Base-by-base conservation (phyloP, 2,797 vertebrate species). In the Ispidina picta region DNA sequence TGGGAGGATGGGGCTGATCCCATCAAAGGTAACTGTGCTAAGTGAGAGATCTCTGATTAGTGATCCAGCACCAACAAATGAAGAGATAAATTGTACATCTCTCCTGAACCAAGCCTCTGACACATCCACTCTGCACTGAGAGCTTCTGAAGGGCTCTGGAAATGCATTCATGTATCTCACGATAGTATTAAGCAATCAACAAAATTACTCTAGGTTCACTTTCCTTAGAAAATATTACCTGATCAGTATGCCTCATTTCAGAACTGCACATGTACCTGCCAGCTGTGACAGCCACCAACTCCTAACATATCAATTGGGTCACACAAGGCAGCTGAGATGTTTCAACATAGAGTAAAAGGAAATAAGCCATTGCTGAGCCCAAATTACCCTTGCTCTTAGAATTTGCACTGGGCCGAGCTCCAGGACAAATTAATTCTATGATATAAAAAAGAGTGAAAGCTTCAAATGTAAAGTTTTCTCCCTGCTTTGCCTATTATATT, bases 401-500 rank as follows among this genome's bases (percentile, higher is more conserved):
- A 55, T 91, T 91, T 81, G 72, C 22, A 28, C 19, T 65, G 59
- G 46, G 51, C 39, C n/a, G 58, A 72, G 66, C 59, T 89, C 58
- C 85, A 71, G 51, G 54, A 80, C 22, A 87, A 84, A 95, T 86
- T 31, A 14, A 60, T 60, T 73, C 58, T 75, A 37, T 23, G 25
- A 31, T 31, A 70, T 12, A 63, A 88, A 87, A 80, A 21, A 55
- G 29, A 76, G 18, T 4, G 25, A 86, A 88, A 81, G 26, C 73
- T 88, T 79, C 41, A 82, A 52, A 90, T 41, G 23, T 78, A 66
- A 81, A 88, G 54, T 88, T 93, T 82, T 51, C 49, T 88, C 18
- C 60, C 52, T 76, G 55, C 25, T 92, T 83, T 81, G 64, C 59
- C 63, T 91, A 39, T 73, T 88, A 79, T 86, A 76, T 25, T 79